Evolutionary conservation across 2,113 vertebrate genomes (phyloP), one percentile per base, ranked within the genome.

Genomic region (Nipponia nippon): DNA sequence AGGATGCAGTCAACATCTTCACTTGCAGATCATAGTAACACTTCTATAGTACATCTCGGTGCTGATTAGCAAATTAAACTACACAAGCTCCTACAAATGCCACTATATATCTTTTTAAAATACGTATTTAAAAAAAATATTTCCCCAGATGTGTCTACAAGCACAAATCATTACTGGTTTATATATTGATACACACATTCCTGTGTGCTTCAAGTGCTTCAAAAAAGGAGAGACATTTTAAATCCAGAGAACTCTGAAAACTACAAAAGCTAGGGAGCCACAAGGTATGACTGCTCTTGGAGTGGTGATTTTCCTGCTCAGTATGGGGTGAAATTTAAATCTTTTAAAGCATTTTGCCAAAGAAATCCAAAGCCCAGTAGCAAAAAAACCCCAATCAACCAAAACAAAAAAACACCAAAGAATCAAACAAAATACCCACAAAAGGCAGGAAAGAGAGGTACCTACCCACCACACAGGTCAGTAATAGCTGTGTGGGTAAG

Each of bases 351-450:
- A 52, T 58, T 63, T 86, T 52, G 30, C 8, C 50, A 80, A 72
- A 65, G 5, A 75, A 94, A 61, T 83, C 11, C 5, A n/a, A 76
- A 76, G 3, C 3, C 16, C 29, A 25, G 38, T 17, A 42, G 3
- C 9, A 62, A 63, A 83, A 76, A 17, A 21, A 2, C 12, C 13
- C 9, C 29, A 25, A 21, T 8, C 4, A 46, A 78, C 2, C 7
- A 4, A 5, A 12, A 3, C 1, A 40, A 19, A 29, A 22, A 44
- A 7, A 1, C 20, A 3, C 3, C 7, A 10, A 61, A 73, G 38
- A 36, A 50, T 4, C 5, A 53, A 34, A 34, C 4, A n/a, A 58
- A 42, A 44, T 16, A 0, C 0, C 4, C 17, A 40, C 25, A 21
- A 55, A 58, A 50, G 13, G 7, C 42, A 69, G 17, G 15, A 66